Evolutionary conservation across 2,888 invertebrate species (phyloP).

Genomic region (Cataglyphis livida): DNA sequence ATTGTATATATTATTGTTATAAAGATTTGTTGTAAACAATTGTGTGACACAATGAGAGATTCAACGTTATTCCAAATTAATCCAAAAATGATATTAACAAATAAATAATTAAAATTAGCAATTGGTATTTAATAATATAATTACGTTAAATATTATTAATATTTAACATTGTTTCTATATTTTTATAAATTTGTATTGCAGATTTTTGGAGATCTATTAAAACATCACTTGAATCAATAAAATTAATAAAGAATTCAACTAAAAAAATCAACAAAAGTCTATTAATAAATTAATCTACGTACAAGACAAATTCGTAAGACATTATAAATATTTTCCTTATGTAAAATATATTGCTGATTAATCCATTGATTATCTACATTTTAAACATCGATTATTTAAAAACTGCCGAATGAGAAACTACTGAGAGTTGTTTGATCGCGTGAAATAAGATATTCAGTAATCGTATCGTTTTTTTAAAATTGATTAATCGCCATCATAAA

Average conservation of each 20-base stretch:
- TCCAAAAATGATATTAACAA: not conserved
- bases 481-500: slow-evolving; percentile 46
- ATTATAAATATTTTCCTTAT: not conserved
- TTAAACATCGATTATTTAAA: slow-evolving; percentile 1
- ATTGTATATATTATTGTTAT: not conserved
- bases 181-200: not conserved
- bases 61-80: not conserved
- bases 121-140: not conserved
- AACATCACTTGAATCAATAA: not conserved
- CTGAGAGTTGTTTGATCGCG: not conserved
- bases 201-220: not conserved
- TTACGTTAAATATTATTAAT: not conserved
- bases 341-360: not conserved
- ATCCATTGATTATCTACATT: not conserved
- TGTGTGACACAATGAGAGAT: not conserved
- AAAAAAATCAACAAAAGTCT: not conserved
- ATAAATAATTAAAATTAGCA: not conserved
- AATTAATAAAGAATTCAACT: not conserved
- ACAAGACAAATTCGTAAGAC: not conserved
- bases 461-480: not conserved
- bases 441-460: not conserved
- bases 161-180: not conserved
- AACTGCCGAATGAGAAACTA: not conserved
- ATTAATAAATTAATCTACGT: not conserved
- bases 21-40: not conserved